Conservation (phyloP, 2,113 vertebrate species). For the Phoxinus phoxinus region DNA sequence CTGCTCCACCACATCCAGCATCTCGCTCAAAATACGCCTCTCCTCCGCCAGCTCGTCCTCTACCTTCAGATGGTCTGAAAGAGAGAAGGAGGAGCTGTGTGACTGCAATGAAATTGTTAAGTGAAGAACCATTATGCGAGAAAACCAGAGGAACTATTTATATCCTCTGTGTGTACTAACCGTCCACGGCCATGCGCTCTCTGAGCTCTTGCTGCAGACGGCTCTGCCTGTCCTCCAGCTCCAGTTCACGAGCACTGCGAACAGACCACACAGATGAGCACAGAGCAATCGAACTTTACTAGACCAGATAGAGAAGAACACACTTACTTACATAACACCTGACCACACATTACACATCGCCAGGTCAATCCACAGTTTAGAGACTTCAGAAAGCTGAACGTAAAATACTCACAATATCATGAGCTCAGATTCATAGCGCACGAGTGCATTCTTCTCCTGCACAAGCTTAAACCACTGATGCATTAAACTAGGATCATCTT, state of each 20-base stretch:
- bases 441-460: constrained; percentile 92
- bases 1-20: constrained; percentile 96
- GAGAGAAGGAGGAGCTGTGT: background rate
- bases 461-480: constrained; percentile 97
- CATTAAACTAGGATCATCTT: constrained; percentile 91
- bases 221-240: constrained; percentile 95
- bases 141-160: constrained; percentile 1
- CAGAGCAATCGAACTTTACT: constrained; percentile 6
- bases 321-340: background rate
- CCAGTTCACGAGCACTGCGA: constrained; percentile 87
- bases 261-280: constrained; percentile 31
- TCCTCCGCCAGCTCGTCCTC: constrained; percentile 88
- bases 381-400: background rate
- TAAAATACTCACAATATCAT: constrained; percentile 91
- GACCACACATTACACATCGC: background rate
- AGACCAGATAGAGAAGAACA: background rate
- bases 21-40: constrained; percentile 90
- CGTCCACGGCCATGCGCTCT: constrained; percentile 93
- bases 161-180: constrained; percentile 66
- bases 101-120: background rate
- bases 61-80: constrained; percentile 88
- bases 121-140: background rate
- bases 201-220: constrained; percentile 93
- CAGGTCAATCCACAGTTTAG: background rate
- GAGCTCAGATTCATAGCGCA: constrained; percentile 93